Percentiles rank a stretch among this genome's conserved stretches.
Evolutionary conservation across 2,888 invertebrate species (phyloP).

Genomic region (Plebejus argus): DNA sequence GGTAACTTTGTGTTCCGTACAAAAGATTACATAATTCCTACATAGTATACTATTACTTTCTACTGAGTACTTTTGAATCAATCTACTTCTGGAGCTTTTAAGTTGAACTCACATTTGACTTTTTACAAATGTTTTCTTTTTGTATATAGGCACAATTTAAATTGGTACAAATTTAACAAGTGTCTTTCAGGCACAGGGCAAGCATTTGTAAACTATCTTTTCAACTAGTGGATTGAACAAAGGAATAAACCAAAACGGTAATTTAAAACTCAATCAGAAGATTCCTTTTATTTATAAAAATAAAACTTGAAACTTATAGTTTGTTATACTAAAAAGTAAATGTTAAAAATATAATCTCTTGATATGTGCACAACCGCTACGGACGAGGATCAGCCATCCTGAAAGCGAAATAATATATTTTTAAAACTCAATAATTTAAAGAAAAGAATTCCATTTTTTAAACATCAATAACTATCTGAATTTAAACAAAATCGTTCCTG

Average conservation of each 20-base stretch:
- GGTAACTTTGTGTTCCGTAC: too few species aligned
- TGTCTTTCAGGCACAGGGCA: not conserved
- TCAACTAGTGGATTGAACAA: not conserved
- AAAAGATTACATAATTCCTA: too few species aligned
- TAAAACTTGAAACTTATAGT: not conserved
- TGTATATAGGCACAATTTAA: too few species aligned
- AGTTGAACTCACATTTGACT: too few species aligned
- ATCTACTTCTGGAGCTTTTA: too few species aligned
- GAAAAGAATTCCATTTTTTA: too few species aligned
- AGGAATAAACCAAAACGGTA: not conserved
- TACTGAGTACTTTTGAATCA: too few species aligned
- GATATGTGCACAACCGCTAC: constrained; percentile 41
- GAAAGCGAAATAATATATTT: constrained; percentile 49
- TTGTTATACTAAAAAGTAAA: constrained; percentile 1
- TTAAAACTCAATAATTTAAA: not conserved
- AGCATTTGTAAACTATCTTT: not conserved
- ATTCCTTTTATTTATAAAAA: constrained; percentile 20
- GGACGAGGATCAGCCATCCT: constrained; percentile 71
- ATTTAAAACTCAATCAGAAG: not conserved
- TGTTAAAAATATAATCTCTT: not conserved
- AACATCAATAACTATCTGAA: too few species aligned
- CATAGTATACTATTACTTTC: too few species aligned
- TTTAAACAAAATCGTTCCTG: too few species aligned
- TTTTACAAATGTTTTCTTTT: too few species aligned
- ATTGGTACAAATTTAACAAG: too few species aligned